phyloP scores from a whole-genome alignment of 92 coral and sea anemone species.

The Chrysogorgia sp. region DNA sequence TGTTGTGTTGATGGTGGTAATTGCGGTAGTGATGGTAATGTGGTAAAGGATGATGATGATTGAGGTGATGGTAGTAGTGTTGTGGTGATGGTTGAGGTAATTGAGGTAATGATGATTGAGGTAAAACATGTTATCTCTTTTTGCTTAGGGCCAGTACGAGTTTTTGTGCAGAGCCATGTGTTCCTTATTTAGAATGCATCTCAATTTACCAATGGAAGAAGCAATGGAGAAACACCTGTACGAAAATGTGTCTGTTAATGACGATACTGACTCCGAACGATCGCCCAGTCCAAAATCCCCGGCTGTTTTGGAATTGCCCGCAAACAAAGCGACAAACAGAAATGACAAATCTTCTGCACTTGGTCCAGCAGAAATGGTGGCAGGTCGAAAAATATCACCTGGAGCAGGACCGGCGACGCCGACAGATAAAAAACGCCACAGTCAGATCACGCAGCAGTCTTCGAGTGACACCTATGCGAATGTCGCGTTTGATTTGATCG shows the following conservation, averaged over 20 bases:
- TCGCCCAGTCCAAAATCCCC: background rate
- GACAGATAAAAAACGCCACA: background rate
- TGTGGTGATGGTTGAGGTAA: background rate
- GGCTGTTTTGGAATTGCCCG: background rate
- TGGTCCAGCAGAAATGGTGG: background rate
- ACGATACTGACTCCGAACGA: constrained; percentile 25
- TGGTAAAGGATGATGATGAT: background rate
- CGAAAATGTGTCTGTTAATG: constrained; percentile 29
- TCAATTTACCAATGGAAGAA: constrained; percentile 32
- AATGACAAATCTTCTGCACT: background rate
- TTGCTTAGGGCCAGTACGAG: constrained; percentile 31
- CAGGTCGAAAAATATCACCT: background rate
- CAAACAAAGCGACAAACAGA: background rate
- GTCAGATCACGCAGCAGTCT: constrained; percentile 9
- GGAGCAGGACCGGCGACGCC: background rate
- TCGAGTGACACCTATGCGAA: constrained; percentile 7
- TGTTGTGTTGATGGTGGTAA: background rate
- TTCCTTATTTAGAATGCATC: constrained; percentile 19
- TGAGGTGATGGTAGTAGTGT: background rate
- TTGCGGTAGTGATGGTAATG: too few relatives aligned
- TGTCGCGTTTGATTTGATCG: constrained; percentile 32
- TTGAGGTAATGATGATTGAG: background rate
- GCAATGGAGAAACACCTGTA: constrained; percentile 25
- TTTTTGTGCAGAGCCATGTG: constrained; percentile 36
- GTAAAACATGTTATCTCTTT: constrained; percentile 4